Percentiles rank a stretch among this genome's conserved stretches.
These are phyloP conservation scores for Brachionus asplanchnoidis DNA, from an alignment of 1,140 invertebrate species.

Conservation along the genomic window DNA sequence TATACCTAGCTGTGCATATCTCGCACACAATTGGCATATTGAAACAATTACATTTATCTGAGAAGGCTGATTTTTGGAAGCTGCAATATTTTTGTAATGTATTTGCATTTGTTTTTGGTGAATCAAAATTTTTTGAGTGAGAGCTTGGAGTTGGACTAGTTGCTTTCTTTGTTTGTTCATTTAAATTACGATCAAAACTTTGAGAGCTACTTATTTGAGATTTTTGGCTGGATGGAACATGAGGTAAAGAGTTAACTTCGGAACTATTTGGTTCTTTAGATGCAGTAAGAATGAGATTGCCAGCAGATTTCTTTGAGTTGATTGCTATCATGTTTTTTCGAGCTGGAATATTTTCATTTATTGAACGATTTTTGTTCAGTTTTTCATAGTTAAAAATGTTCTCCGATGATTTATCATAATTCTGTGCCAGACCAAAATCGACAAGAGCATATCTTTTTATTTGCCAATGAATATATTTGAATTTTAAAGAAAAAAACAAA, in stretches of 20 bases:
- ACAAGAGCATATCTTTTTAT: slow-evolving; percentile 65
- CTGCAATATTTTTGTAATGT: slow-evolving; percentile 30
- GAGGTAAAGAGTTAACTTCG: not conserved
- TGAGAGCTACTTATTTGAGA: not conserved
- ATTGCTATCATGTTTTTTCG: slow-evolving; percentile 31
- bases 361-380: not conserved
- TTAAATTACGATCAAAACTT: slow-evolving; percentile 30
- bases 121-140: not conserved
- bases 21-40: slow-evolving; percentile 41
- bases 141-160: not conserved
- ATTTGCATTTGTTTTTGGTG: not conserved
- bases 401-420: slow-evolving; percentile 30
- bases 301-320: not conserved
- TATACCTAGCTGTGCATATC: not conserved
- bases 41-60: slow-evolving; percentile 28
- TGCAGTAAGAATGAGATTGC: not conserved
- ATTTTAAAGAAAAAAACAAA: not conserved
- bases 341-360: slow-evolving; percentile 3
- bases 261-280: not conserved
- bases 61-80: slow-evolving; percentile 7
- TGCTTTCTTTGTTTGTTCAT: not conserved
- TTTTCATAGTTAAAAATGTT: slow-evolving; percentile 40
- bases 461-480: not conserved
- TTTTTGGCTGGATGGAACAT: slow-evolving; percentile 5
- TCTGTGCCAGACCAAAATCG: slow-evolving; percentile 82